Evolutionary conservation across 2,888 invertebrate species (phyloP), one percentile per base, ranked within the genome.

Genomic region (Loripinus fragilis): DNA sequence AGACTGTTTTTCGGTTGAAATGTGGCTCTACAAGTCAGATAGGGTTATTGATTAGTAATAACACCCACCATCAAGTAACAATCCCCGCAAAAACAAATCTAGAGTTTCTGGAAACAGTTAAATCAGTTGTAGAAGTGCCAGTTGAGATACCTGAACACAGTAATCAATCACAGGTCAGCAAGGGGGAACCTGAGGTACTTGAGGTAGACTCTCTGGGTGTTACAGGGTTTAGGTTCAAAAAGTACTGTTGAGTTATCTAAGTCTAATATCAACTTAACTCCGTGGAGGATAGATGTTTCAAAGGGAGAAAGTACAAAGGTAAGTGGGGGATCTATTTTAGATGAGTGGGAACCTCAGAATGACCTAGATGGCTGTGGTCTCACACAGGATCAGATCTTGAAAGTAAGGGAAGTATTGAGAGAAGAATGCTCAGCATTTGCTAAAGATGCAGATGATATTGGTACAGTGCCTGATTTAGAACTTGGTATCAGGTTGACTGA

Each of bases 361-460:
- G 77, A 83, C 23, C 41, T 85, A 12, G 67, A 74, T 20, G 42
- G 28, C 5, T 25, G 17, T 50, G 55, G 52, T 15, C 64, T 84
- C 1, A 48, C 71, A 0, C 52, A 48, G 28, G 70, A 78, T 7
- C 74, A 85, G 70, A 42, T 76, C 38, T 48, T 28, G 10, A 12
- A 67, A 38, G 52, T 81, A 5, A 72, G 55, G 17, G 17, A 79
- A 48, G 42, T 85, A 52, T 65, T 86, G 15, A 28, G 66, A 12
- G 80, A 85, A 68, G 77, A 86, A 38, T 70, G 67, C 30, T 55
- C 35, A 20, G 74, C 78, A 10, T 86, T 87, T 71, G 66, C 85
- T 7, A 69, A 38, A 23, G 73, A 74, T 55, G 77, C 69, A 20
- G 52, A 78, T 74, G 87, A 87, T 48, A 64, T 85, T 15, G 84